Evolutionary conservation across 1,140 invertebrate genomes (phyloP), one percentile per base, ranked within the genome.

Genomic region (Aphidius gifuensis): DNA sequence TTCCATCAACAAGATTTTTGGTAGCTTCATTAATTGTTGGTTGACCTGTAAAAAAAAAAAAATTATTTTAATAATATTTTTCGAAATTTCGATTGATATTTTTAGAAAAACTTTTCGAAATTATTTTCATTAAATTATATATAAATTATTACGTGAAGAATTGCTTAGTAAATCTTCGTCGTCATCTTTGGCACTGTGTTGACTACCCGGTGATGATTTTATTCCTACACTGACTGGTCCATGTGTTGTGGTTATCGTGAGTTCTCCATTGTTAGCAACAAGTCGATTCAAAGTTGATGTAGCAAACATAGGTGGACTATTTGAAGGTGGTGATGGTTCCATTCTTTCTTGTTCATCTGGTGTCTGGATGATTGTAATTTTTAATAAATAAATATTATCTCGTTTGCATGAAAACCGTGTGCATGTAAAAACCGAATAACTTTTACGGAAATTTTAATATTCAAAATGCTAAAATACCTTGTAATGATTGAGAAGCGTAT

Each of bases 1-100:
- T 96, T 46, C 96, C 96, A 76, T 98, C 95, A 1, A 97, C 94
- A 55, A 96, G 90, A 76, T 96, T 96, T 71, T 91, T 93, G 66
- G 91, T 93, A 45, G 92, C 91, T 81, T 96, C 93, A 75, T 93
- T 96, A 68, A 97, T 96, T 53, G 91, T 92, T 65, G 92, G 90
- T 79, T 93, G 91, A 84, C 92, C 91, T 92, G 80, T 44, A 79
- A 80, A 73, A 65, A 59, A n/a, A 38, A 9, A 11, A 21, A 64
- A 55, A 51, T 11, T 51, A 21, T 16, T 16, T 16, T 16, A 16
- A 16, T 16, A 56, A 55, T 16, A 16, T 16, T 16, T 16, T 16
- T 16, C 1, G 16, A 16, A 16, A 16, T 16, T 16, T 16, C 16
- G 16, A 16, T 16, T 16, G 16, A 16, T 16, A 16, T 16, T 16